Evolutionary conservation across 2,113 vertebrate genomes (phyloP), one percentile per base, ranked within the genome.

Genomic region (Platysternon megacephalum): DNA sequence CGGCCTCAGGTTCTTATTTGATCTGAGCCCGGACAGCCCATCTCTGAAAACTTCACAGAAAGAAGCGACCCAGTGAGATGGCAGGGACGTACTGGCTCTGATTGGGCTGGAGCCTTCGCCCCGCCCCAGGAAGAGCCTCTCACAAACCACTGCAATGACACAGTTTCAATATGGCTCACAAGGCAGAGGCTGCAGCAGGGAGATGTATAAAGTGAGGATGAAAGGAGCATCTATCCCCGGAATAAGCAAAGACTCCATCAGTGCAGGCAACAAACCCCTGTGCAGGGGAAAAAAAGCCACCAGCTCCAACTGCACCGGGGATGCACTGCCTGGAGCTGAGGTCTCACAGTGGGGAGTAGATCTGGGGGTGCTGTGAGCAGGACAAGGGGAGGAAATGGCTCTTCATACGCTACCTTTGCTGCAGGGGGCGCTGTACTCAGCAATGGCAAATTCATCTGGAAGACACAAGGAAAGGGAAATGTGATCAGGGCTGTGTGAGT

Each of bases 381-480:
- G 17, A 68, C 6, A 4, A 68, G 8, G 28, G 52, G 21, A 58
- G 49, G 11, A 51, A 6, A 65, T 44, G 13, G 28, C 26, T 79
- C 32, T 46, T 74, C 65, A 91, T 83, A 87, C 89, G 16, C 11
- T 91, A 98, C 97, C 96, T 96, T 91, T 68, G 78, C 87, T 93
- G 87, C 96, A 97, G 84, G 97, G 97, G 76, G 95, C 91, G 4
- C 5, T 85, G 74, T 97, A 97, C 24, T 96, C 68, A 42, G 92
- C 68, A 42, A 93, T 3, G 35, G 96, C 96, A 79, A 79, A 96
- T 42, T 97, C 97, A 91, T 84, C 97, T 97, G 86, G 76, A 93
- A 82, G 84, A 21, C 65, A 72, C 35, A 72, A 72, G 19, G 35
- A 11, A 21, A n/a, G 65, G 19, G 35, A 72, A 14, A n/a, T 21